These are phyloP conservation scores for Abrostola triplasia DNA, from an alignment of 2,888 invertebrate genomes.

Conservation along the genomic window DNA sequence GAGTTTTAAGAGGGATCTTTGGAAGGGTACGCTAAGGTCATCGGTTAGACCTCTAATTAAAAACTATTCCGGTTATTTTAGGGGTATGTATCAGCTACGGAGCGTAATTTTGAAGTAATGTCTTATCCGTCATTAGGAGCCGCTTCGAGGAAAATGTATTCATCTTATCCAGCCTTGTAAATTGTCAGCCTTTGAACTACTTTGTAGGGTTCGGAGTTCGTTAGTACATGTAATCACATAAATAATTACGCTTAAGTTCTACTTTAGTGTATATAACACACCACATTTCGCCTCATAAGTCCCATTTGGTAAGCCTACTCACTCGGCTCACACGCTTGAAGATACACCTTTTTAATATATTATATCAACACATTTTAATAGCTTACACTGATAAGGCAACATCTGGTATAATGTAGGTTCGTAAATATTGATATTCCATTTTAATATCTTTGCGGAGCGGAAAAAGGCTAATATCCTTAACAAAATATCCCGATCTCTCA, in stretches of 20 bases:
- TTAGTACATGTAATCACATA: too few relatives aligned
- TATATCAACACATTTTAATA: background rate
- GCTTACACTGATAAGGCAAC: background rate
- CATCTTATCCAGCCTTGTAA: background rate
- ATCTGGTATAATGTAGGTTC: constrained; percentile 1
- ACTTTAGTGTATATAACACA: too few relatives aligned
- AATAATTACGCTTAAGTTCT: too few relatives aligned
- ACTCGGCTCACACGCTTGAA: background rate
- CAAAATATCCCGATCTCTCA: constrained; percentile 30
- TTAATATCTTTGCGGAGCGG: constrained; percentile 25
- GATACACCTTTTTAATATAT: background rate
- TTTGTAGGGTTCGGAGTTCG: too few relatives aligned
- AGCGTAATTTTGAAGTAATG: background rate
- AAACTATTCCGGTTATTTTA: background rate
- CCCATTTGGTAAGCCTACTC: too few relatives aligned
- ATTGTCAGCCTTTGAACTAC: background rate
- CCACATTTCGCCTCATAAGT: too few relatives aligned
- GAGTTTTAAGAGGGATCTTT: background rate
- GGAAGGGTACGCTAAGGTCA: background rate
- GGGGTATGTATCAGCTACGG: background rate
- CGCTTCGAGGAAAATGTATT: background rate
- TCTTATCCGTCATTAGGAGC: background rate
- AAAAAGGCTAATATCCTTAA: constrained; percentile 31
- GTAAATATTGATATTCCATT: constrained; percentile 34
- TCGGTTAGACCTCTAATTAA: background rate